Evolutionary conservation across 2,797 vertebrate species (phyloP).

Genomic region (Rhadinocentrus ornatus): DNA sequence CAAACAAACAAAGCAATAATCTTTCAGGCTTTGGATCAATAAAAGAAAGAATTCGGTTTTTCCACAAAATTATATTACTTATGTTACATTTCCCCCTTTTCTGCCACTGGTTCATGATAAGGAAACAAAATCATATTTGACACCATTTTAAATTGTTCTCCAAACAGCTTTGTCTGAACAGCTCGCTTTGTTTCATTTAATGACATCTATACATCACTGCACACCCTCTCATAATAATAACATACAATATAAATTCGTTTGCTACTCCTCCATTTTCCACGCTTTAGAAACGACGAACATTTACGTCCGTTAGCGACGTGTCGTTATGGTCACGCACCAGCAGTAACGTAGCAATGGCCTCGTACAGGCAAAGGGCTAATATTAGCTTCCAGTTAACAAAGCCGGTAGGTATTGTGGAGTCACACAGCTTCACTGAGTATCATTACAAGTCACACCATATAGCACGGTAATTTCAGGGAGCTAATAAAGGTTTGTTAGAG

Average conservation of each 20-base stretch:
- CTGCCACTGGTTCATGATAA: background rate
- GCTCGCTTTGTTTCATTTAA: background rate
- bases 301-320: background rate
- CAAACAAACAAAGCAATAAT: background rate
- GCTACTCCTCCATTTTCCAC: too few species aligned
- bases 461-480: fast-evolving
- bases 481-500: fast-evolving
- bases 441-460: background rate
- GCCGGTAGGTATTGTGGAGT: background rate
- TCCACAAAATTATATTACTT: background rate
- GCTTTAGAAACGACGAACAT: background rate
- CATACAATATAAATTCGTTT: too few species aligned
- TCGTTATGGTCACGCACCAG: background rate
- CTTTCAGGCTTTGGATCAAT: background rate
- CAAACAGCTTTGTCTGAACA: background rate
- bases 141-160: background rate
- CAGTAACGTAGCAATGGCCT: background rate
- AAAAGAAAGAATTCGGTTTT: background rate
- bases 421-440: background rate
- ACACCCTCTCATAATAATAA: background rate
- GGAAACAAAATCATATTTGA: background rate
- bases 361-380: background rate
- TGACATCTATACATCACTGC: background rate
- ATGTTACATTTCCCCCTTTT: background rate
- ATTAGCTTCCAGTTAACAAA: background rate